A percentile compares a stretch with the other conserved stretches of the same genome.
Conservation (phyloP, 1,140 invertebrate species). For the Colletes latitarsis region DNA sequence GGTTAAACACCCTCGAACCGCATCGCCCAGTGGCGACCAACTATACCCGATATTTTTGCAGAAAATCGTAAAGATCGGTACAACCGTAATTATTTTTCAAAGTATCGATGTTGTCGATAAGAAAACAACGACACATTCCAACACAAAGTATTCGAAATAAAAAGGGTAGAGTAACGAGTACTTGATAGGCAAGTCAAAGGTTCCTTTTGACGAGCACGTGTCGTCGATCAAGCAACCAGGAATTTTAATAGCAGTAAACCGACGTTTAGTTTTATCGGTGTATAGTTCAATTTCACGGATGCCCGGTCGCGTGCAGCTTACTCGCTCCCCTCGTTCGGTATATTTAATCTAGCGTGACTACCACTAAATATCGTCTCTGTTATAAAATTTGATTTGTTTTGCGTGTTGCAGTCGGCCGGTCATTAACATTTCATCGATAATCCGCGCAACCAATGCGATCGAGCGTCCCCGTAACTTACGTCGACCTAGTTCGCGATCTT, state of each 20-base stretch:
- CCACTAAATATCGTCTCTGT: constrained; percentile 15
- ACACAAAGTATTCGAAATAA: no score
- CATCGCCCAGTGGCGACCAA: background rate
- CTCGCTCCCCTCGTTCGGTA: background rate
- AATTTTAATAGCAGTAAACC: constrained; percentile 1
- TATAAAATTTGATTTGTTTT: constrained; percentile 13
- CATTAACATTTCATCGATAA: constrained; percentile 12
- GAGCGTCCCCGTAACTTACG: background rate
- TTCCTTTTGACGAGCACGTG: no score
- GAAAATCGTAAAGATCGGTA: no score
- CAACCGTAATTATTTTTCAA: no score
- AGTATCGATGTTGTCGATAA: no score
- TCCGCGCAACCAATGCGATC: background rate
- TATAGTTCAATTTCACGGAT: constrained; percentile 7
- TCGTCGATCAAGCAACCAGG: background rate
- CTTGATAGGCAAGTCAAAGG: no score
- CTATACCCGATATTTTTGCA: background rate
- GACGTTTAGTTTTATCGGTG: constrained; percentile 4
- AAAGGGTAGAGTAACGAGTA: no score
- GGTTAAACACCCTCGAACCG: background rate
- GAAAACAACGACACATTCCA: no score
- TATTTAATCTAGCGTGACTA: constrained; percentile 12
- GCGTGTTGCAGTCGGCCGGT: background rate
- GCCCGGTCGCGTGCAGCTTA: constrained; percentile 10
- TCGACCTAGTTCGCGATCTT: background rate